Conservation (phyloP, 2,113 vertebrate genomes). For the Opisthocomus hoazin region DNA sequence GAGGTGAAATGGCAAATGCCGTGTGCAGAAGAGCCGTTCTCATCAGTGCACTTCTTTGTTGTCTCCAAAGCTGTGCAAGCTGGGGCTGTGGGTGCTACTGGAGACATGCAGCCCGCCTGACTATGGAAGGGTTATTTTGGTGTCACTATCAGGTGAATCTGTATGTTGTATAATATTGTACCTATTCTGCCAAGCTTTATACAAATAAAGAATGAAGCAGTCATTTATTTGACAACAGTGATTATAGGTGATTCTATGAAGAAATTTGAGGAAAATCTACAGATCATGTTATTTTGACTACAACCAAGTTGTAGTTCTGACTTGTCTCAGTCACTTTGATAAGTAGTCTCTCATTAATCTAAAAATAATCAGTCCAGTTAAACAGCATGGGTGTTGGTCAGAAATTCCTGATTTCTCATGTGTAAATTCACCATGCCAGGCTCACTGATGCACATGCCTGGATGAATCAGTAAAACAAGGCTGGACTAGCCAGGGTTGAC, state of each 20-base stretch:
- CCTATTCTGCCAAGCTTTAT: not conserved
- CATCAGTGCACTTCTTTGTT: not conserved
- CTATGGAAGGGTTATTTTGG: not conserved
- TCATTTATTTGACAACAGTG: not conserved
- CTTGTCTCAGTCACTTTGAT: not conserved
- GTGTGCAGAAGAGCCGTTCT: not conserved
- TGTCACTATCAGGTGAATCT: not conserved
- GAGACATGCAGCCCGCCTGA: not conserved
- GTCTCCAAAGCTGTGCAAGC: not conserved
- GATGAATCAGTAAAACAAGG: not conserved
- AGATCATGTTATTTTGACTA: not conserved
- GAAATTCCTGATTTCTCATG: not conserved
- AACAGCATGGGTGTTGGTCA: not conserved
- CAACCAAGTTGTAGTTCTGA: not conserved
- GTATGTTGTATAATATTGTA: not conserved
- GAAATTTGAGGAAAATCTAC: not conserved
- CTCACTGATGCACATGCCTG: not conserved
- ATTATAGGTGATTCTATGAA: not conserved
- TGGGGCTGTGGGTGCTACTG: not conserved
- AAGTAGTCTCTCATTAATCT: not conserved
- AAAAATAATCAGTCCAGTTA: not conserved
- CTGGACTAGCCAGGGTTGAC: not conserved
- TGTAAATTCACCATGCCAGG: not conserved
- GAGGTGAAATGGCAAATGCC: not conserved
- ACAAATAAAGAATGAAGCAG: not conserved